Percentiles rank a stretch among this genome's conserved stretches.
These are phyloP conservation scores for Andrena chrysosceles DNA, from an alignment of 2,888 invertebrate genomes.

Conservation along the genomic window DNA sequence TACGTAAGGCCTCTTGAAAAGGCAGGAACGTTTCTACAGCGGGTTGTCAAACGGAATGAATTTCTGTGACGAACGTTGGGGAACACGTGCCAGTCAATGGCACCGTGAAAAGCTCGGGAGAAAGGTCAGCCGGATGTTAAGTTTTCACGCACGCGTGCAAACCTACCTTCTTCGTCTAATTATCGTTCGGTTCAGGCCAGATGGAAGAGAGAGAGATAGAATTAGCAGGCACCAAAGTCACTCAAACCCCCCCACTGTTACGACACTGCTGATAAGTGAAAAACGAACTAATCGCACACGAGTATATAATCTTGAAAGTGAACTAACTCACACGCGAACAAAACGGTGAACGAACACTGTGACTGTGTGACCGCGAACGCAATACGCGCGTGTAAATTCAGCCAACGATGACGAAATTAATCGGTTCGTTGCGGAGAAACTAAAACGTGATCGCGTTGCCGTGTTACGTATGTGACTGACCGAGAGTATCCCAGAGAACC, in stretches of 20 bases:
- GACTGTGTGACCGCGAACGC: background rate
- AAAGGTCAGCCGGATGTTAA: background rate
- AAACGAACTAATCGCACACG: background rate
- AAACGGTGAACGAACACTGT: slow-evolving; percentile 7
- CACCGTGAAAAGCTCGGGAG: background rate
- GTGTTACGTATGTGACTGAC: slow-evolving; percentile 71
- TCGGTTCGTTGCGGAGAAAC: slow-evolving; percentile 49
- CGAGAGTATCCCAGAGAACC: slow-evolving; percentile 63
- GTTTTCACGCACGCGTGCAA: background rate
- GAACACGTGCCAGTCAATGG: slow-evolving; percentile 39
- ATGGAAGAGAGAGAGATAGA: slow-evolving; percentile 11
- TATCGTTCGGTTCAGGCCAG: background rate
- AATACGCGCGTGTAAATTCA: slow-evolving; percentile 2
- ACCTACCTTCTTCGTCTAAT: slow-evolving; percentile 46
- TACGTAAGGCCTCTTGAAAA: slow-evolving; percentile 24
- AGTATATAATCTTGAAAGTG: background rate
- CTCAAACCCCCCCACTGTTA: slow-evolving; percentile 24
- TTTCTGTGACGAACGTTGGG: background rate
- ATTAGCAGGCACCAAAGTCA: slow-evolving; percentile 30
- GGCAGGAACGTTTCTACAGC: background rate
- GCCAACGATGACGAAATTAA: slow-evolving; percentile 64
- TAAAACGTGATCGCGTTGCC: slow-evolving; percentile 56
- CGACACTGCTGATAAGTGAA: background rate
- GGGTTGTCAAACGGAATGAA: background rate
- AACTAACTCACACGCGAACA: slow-evolving; percentile 26